Base-by-base conservation (phyloP, 2,113 vertebrate genomes). In the Oreochromis spilurus region DNA sequence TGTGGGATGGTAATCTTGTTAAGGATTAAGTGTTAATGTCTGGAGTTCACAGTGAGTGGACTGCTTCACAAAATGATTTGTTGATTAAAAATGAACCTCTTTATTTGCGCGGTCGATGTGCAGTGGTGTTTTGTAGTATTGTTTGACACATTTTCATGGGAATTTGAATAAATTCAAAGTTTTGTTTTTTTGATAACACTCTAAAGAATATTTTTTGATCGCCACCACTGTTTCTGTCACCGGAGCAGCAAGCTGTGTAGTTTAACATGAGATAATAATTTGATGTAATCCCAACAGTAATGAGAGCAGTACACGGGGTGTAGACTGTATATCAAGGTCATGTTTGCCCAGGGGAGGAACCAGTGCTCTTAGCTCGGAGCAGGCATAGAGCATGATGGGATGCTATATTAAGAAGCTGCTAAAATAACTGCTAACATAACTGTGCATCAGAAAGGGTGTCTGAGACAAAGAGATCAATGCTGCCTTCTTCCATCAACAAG, bases 271-370 rank as follows among this genome's bases (percentile, higher is more conserved):
- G 40, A 67, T 21, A 36, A 77, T 81, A 84, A 79, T 48, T 67
- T 77, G 72, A 77, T 77, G 26, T n/a, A 77, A 50, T 77, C 75
- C 81, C 82, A 83, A 84, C 21, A 65, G 87, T 81, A 81, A 67
- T 88, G 79, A 89, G 83, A 86, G 79, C 81, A 81, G 85, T 21
- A 34, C 80, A 84, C 57, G 34, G 88, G 81, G 85, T 79, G 75
- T 55, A 87, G 79, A 84, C 92, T 77, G 82, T 80, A 60, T 90
- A 90, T 91, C 89, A 90, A 90, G 91, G 92, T 91, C 89, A 89
- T 60, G 86, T 87, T 79, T 82, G 84, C 92, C 89, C 91, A 87
- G 40, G 91, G 86, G 92, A 94, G 81, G 78, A 78, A 83, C 87
- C 72, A 82, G 83, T 90, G 87, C 89, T 90, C 81, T 91, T 90